Evolutionary conservation across 2,797 vertebrate genomes (phyloP).

Genomic region (Brotogeris chrysoptera): DNA sequence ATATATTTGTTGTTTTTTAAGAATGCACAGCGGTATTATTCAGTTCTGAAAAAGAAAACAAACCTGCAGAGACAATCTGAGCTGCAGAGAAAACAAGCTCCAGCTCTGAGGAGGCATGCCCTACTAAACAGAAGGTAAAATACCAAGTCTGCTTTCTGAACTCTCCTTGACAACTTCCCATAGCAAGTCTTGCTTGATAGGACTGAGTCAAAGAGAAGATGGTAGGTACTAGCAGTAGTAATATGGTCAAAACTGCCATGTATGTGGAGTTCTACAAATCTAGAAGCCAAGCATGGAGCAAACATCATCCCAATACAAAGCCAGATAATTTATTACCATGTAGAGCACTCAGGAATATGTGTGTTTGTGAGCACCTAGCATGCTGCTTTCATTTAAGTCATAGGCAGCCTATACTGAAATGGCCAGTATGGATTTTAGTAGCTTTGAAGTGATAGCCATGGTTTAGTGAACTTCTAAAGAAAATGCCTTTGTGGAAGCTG

Average conservation of each 20-base stretch:
- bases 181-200: not conserved
- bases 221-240: not conserved
- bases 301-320: not conserved
- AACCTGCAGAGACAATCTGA: conserved; percentile 75
- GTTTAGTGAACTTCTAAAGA: not conserved
- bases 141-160: not conserved
- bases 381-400: not conserved
- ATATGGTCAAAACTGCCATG: fast-evolving
- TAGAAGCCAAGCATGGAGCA: not conserved
- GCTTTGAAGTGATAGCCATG: not conserved
- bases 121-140: conserved; percentile 86
- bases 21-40: conserved; percentile 76
- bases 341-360: not conserved
- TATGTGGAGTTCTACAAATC: not conserved
- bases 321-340: not conserved
- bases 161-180: not conserved
- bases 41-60: conserved; percentile 74
- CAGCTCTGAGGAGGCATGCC: conserved; percentile 77
- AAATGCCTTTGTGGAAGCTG: not conserved
- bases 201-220: not conserved
- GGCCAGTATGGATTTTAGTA: not conserved
- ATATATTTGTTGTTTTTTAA: not conserved
- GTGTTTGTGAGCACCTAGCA: not conserved
- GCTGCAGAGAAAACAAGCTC: conserved; percentile 74
- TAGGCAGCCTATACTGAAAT: not conserved